Conservation (phyloP, 2,797 vertebrate genomes). For the Karalla daura region DNA sequence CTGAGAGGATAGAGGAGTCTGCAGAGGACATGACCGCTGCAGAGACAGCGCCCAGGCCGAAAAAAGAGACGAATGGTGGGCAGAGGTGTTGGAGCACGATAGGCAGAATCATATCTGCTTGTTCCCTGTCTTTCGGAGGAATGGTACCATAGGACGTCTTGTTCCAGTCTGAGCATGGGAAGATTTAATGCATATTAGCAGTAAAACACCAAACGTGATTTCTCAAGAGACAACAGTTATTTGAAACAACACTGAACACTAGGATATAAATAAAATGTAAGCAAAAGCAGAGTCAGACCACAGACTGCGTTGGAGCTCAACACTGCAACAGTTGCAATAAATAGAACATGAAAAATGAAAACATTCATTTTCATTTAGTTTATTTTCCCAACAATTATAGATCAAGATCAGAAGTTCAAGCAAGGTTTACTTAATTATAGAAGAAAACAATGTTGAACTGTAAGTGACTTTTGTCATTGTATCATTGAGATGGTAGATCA, state of each 20-base stretch:
- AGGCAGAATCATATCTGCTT: constrained; percentile 97
- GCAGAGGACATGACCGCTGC: constrained; percentile 99
- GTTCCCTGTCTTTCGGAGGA: constrained; percentile 86
- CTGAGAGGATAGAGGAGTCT: constrained; percentile 97
- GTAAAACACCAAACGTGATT: neutral
- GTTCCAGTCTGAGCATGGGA: constrained; percentile 90
- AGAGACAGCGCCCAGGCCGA: constrained; percentile 95
- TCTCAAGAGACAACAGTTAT: neutral
- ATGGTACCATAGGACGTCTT: constrained; percentile 87
- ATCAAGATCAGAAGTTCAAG: no score
- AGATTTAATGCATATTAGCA: neutral
- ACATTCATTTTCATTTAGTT: neutral
- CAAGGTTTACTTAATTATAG: no score
- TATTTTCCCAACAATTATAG: neutral
- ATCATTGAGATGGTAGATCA: neutral
- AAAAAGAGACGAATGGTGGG: constrained; percentile 94
- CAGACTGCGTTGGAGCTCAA: neutral
- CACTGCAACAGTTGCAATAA: neutral
- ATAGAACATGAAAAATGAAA: neutral
- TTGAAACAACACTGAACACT: neutral
- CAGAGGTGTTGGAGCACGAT: constrained; percentile 97
- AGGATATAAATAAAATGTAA: neutral
- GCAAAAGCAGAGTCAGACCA: neutral
- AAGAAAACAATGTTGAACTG: neutral
- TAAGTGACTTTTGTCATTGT: neutral